A percentile compares a stretch with the other conserved stretches of the same genome.
These are phyloP conservation scores for Lethrus apterus DNA, from an alignment of 1,140 invertebrate genomes.

Conservation along the genomic window DNA sequence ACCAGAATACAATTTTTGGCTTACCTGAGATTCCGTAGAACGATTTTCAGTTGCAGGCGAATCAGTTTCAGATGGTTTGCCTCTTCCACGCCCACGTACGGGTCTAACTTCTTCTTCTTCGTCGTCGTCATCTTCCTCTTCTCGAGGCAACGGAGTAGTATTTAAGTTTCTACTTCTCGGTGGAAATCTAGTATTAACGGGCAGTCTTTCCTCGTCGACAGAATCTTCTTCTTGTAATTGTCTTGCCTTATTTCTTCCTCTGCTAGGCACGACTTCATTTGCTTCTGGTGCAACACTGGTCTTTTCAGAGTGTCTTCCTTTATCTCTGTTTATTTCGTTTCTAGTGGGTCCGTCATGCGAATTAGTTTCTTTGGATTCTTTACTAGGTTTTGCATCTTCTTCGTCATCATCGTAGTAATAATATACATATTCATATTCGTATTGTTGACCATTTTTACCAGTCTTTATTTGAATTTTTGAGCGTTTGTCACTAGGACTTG, in stretches of 20 bases:
- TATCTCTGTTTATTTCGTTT: constrained; percentile 42
- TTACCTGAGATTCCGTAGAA: constrained; percentile 38
- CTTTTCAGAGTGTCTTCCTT: constrained; percentile 54
- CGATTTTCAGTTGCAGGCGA: constrained; percentile 28
- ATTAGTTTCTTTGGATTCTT: constrained; percentile 33
- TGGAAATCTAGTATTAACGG: constrained; percentile 70
- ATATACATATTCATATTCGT: constrained; percentile 86
- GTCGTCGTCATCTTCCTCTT: constrained; percentile 37
- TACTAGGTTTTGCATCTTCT: constrained; percentile 39
- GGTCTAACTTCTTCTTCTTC: constrained; percentile 40
- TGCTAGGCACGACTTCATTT: constrained; percentile 61
- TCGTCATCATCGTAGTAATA: constrained; percentile 84
- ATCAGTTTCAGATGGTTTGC: constrained; percentile 34
- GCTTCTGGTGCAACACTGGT: constrained; percentile 48
- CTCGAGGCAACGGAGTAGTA: constrained; percentile 36
- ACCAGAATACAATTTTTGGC: too few species aligned
- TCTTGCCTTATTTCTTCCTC: constrained; percentile 48
- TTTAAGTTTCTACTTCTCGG: constrained; percentile 58
- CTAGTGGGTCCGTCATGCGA: constrained; percentile 53
- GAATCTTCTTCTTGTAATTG: constrained; percentile 50
- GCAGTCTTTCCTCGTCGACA: constrained; percentile 58
- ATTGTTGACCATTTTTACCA: constrained; percentile 82
- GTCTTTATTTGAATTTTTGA: constrained; percentile 75
- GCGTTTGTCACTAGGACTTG: constrained; percentile 41
- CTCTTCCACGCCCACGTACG: constrained; percentile 43